Evolutionary conservation across 2,113 vertebrate genomes (phyloP).

Genomic region (Micronisus gabar): DNA sequence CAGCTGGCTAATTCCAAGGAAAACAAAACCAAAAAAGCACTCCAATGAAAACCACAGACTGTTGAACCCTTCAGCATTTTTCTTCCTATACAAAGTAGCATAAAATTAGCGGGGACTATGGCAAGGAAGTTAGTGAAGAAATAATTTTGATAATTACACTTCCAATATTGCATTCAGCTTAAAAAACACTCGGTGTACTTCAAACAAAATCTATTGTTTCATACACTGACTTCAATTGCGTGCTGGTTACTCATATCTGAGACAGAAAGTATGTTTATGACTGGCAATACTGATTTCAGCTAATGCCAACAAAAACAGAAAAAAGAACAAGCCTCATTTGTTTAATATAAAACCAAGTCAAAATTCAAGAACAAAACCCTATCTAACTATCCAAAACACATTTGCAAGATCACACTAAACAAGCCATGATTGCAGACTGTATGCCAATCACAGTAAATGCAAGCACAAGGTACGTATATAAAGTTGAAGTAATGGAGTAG

Average conservation of each 20-base stretch:
- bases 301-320: background rate
- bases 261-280: background rate
- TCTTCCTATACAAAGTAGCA: background rate
- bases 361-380: background rate
- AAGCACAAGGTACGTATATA: background rate
- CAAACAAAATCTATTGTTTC: background rate
- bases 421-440: accelerated
- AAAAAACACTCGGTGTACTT: background rate
- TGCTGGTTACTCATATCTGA: background rate
- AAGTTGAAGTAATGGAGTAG: background rate
- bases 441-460: background rate
- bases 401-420: background rate
- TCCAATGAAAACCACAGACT: background rate
- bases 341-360: background rate
- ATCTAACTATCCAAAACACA: background rate
- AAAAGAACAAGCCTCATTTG: background rate
- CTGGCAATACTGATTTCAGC: background rate
- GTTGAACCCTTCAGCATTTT: background rate
- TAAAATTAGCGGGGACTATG: background rate
- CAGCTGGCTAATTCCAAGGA: background rate
- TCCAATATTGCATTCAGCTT: background rate
- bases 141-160: background rate
- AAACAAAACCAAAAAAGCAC: background rate
- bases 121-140: background rate
- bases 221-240: background rate